Evolutionary conservation across 2,797 vertebrate species (phyloP).

Genomic region (Erpetoichthys calabaricus): DNA sequence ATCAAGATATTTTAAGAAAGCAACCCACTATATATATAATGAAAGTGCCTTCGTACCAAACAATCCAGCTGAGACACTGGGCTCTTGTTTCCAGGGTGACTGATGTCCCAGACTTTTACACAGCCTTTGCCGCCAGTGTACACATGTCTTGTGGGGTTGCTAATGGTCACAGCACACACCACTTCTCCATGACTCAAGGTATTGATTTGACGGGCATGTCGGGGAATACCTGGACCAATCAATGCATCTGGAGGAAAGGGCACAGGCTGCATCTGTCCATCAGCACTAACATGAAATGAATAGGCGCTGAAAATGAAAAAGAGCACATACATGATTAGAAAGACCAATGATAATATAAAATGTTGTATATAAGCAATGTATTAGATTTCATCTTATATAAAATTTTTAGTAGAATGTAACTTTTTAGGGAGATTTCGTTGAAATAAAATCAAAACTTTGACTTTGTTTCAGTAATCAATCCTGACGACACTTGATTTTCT

Average conservation of each 20-base stretch:
- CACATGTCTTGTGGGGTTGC: constrained; percentile 58
- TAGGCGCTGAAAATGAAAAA: constrained; percentile 40
- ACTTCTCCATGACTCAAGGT: constrained; percentile 60
- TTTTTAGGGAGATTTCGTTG: no score
- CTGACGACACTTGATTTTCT: neutral
- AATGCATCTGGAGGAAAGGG: constrained; percentile 61
- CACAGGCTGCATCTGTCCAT: constrained; percentile 68
- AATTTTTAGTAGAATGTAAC: no score
- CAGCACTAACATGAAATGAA: constrained; percentile 64
- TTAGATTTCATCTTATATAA: no score
- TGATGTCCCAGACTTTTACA: constrained; percentile 71
- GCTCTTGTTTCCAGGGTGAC: constrained; percentile 85
- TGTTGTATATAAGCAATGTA: no score
- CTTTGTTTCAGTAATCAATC: no score
- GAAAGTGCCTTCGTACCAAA: constrained; percentile 52
- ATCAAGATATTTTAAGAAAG: neutral
- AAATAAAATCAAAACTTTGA: no score
- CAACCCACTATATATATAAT: neutral
- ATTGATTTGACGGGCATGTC: constrained; percentile 62
- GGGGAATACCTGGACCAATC: constrained; percentile 58
- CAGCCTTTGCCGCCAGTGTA: constrained; percentile 51
- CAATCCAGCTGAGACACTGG: constrained; percentile 87
- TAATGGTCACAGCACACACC: constrained; percentile 65
- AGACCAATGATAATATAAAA: no score
- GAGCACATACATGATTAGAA: no score